Percentiles rank a stretch among this genome's conserved stretches.
Evolutionary conservation across 2,888 invertebrate species (phyloP).

Genomic region (Exocentrus adspersus): DNA sequence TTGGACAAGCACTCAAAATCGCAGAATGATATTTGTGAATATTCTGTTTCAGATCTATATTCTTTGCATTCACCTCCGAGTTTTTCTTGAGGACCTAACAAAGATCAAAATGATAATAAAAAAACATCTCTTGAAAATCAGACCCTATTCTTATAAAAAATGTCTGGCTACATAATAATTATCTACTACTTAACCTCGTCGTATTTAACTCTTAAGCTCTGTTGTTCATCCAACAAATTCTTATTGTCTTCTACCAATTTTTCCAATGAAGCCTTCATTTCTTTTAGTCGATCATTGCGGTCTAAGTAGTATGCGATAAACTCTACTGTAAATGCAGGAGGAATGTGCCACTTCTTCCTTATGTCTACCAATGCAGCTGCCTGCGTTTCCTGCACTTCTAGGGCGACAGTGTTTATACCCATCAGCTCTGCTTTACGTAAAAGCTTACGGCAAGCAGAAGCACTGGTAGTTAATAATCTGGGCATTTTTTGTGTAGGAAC

Average conservation of each 20-base stretch:
- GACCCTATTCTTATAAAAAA: no score
- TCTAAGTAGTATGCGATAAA: slow-evolving; percentile 95
- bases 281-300: slow-evolving; percentile 82
- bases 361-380: slow-evolving; percentile 84
- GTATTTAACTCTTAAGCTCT: slow-evolving; percentile 77
- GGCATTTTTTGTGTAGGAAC: slow-evolving; percentile 97
- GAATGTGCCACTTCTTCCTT: slow-evolving; percentile 92
- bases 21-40: slow-evolving; percentile 72
- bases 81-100: slow-evolving; percentile 69
- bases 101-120: background rate
- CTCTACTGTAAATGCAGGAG: slow-evolving; percentile 93
- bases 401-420: slow-evolving; percentile 85
- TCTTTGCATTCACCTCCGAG: slow-evolving; percentile 71
- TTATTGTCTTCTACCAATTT: slow-evolving; percentile 80
- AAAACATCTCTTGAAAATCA: background rate
- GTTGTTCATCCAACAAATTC: slow-evolving; percentile 81
- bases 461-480: slow-evolving; percentile 87
- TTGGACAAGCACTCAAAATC: slow-evolving; percentile 70
- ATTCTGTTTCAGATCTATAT: slow-evolving; percentile 70
- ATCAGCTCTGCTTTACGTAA: slow-evolving; percentile 88
- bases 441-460: slow-evolving; percentile 85
- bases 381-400: slow-evolving; percentile 86
- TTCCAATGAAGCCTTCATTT: slow-evolving; percentile 80
- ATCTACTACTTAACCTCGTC: slow-evolving; percentile 76
- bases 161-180: no score